Conservation (phyloP, 1,140 invertebrate genomes). For the Macrostomum lignano region DNA sequence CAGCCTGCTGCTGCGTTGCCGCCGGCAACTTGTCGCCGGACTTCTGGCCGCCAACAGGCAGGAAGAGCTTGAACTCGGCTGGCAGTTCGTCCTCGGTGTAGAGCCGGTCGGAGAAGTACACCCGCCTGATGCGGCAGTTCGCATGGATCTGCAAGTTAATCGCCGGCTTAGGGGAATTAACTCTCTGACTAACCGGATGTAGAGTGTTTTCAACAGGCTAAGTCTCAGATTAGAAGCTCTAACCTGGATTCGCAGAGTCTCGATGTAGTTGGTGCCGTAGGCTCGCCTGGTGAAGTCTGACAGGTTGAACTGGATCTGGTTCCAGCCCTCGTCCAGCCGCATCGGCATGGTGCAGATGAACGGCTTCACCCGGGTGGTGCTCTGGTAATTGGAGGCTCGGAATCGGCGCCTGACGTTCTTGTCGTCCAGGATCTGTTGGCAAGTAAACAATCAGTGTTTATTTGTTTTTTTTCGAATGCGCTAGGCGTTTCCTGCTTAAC, state of each 20-base stretch:
- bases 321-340: conserved; percentile 74
- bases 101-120: conserved; percentile 89
- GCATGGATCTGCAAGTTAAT: conserved; percentile 45
- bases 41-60: too few species aligned
- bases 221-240: background rate
- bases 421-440: conserved; percentile 44
- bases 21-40: too few species aligned
- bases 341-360: conserved; percentile 84
- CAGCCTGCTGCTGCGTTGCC: too few species aligned
- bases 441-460: too few species aligned
- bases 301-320: conserved; percentile 89
- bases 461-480: too few species aligned
- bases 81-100: conserved; percentile 97
- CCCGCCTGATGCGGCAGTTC: conserved; percentile 80
- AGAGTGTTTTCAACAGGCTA: background rate
- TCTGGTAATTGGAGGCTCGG: conserved; percentile 72
- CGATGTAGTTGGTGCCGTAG: conserved; percentile 96
- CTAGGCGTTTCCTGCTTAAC: too few species aligned
- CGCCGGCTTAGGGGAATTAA: background rate
- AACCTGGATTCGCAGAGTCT: conserved; percentile 59
- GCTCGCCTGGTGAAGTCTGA: conserved; percentile 87
- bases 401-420: conserved; percentile 61
- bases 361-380: conserved; percentile 55
- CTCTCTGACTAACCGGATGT: background rate
- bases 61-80: conserved; percentile 74